Conservation (phyloP, 2,113 vertebrate genomes). For the Coptodon bakossiorum region DNA sequence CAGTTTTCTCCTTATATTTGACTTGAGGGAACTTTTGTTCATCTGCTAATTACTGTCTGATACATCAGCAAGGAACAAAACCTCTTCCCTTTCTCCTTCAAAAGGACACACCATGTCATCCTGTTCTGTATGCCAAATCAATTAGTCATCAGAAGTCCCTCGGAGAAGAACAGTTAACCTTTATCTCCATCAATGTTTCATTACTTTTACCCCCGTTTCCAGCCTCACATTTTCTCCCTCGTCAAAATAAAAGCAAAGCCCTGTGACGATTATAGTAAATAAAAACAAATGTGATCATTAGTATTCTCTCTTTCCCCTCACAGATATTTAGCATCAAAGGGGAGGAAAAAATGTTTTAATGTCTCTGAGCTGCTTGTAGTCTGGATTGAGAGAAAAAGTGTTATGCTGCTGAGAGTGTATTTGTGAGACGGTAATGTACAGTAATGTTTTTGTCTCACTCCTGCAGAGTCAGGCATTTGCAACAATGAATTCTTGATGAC, state of each 20-base stretch:
- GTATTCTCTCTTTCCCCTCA: slow-evolving; percentile 19
- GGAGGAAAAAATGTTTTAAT: neutral
- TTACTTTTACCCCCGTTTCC: neutral
- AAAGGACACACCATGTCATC: slow-evolving; percentile 10
- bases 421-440: neutral
- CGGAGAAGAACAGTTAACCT: slow-evolving; percentile 58
- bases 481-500: neutral
- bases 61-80: slow-evolving; percentile 29
- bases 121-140: slow-evolving; percentile 44
- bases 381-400: neutral
- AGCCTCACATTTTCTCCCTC: neutral
- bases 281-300: slow-evolving; percentile 36
- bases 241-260: neutral
- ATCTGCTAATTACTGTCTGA: slow-evolving; percentile 39
- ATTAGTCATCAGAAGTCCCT: slow-evolving; percentile 59
- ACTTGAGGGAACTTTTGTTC: slow-evolving; percentile 19
- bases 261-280: slow-evolving; percentile 25
- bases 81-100: slow-evolving; percentile 12
- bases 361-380: neutral
- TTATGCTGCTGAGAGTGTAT: slow-evolving; percentile 5
- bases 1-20: slow-evolving; percentile 11
- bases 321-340: neutral
- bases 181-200: slow-evolving; percentile 69
- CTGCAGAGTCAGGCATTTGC: neutral
- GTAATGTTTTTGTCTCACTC: neutral